phyloP scores from a whole-genome alignment of 2,113 vertebrate genomes.

The Poicephalus meyeri region DNA sequence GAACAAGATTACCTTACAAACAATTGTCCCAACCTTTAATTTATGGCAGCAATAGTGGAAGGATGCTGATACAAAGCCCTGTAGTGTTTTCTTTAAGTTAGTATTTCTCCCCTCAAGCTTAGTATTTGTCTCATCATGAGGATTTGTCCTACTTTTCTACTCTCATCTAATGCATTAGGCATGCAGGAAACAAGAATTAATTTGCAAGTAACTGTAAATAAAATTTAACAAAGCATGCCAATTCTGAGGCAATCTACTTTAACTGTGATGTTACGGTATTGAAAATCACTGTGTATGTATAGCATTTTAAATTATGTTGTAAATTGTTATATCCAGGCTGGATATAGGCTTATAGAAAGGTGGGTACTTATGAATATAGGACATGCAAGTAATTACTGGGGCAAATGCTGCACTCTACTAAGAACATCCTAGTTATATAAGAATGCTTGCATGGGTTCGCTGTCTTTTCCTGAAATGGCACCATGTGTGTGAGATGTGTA shows the following conservation, averaged over 20 bases:
- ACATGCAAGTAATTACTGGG: background rate
- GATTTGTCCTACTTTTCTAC: background rate
- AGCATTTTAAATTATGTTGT: background rate
- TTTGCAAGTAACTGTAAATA: constrained; percentile 28
- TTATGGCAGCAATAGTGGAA: background rate
- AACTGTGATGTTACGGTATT: background rate
- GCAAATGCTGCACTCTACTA: background rate
- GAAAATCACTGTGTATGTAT: background rate
- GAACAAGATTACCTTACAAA: background rate
- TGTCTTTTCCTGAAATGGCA: constrained; percentile 51
- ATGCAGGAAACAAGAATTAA: background rate
- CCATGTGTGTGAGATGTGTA: background rate
- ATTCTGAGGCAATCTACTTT: background rate
- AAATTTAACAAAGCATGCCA: background rate
- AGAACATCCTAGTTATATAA: constrained; percentile 18
- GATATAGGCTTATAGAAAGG: background rate
- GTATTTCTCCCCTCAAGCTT: background rate
- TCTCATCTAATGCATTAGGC: background rate
- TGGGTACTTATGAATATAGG: background rate
- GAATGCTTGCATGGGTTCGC: background rate
- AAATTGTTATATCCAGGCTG: background rate
- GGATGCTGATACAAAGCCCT: background rate
- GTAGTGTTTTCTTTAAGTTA: background rate
- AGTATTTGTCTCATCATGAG: background rate
- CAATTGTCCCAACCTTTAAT: background rate